These are phyloP conservation scores for Arrhamphus sclerolepis DNA, from an alignment of 2,797 vertebrate genomes.

Conservation along the genomic window DNA sequence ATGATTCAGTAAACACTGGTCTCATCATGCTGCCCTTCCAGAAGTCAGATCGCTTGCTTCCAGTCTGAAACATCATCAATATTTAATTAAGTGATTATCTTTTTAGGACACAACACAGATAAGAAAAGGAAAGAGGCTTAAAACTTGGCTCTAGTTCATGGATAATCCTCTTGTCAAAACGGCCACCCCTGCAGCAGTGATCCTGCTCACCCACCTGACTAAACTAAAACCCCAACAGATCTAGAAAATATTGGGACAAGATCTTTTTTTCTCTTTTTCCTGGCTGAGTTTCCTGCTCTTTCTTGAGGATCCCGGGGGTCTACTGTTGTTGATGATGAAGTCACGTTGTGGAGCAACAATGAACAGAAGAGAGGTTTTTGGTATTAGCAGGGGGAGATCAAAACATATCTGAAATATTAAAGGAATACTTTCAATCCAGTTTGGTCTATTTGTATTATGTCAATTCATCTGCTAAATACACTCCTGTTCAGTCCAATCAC, in stretches of 20 bases:
- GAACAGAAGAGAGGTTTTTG: not conserved
- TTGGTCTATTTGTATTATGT: no score
- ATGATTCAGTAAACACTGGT: constrained; percentile 41
- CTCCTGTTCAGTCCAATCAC: no score
- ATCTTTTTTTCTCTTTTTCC: not conserved
- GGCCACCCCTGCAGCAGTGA: constrained; percentile 29
- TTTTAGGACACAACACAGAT: constrained; percentile 68
- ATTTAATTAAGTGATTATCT: constrained; percentile 77
- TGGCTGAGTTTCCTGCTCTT: constrained; percentile 2
- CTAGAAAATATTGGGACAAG: not conserved
- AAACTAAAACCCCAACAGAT: constrained; percentile 34
- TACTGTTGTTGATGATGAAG: not conserved
- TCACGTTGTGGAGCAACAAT: not conserved
- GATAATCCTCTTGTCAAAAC: constrained; percentile 72
- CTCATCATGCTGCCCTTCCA: constrained; percentile 43
- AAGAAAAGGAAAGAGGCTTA: constrained; percentile 68
- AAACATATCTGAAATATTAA: not conserved
- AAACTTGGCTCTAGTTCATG: constrained; percentile 56
- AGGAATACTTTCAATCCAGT: no score
- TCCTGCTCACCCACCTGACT: constrained; percentile 51
- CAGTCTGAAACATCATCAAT: constrained; percentile 75
- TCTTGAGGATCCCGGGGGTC: not conserved
- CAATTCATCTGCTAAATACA: no score
- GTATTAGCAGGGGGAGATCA: not conserved
- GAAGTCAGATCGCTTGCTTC: constrained; percentile 48